phyloP scores from a whole-genome alignment of 2,888 invertebrate genomes.

The Drosophila demipolita region DNA sequence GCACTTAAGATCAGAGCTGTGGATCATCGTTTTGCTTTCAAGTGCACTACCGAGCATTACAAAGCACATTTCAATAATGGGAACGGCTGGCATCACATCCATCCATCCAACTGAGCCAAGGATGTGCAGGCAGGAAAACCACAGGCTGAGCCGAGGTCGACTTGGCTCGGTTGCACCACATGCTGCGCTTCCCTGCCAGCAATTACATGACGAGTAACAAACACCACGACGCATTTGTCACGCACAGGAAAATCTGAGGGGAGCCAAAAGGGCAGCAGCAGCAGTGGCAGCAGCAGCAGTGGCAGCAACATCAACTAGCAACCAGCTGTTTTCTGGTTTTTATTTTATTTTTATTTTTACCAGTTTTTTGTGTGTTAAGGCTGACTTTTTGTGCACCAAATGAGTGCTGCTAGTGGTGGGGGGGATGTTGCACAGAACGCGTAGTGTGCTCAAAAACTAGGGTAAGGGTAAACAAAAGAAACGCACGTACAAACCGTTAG shows the following conservation, averaged over 20 bases:
- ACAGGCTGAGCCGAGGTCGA: slow-evolving; percentile 15
- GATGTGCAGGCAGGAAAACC: slow-evolving; percentile 52
- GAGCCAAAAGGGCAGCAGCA: slow-evolving; percentile 3
- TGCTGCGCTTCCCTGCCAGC: slow-evolving; percentile 63
- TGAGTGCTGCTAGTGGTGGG: not conserved
- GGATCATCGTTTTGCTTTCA: slow-evolving; percentile 23
- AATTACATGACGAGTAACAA: slow-evolving; percentile 77
- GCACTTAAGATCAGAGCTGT: slow-evolving; percentile 30
- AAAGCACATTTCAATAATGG: slow-evolving; percentile 45
- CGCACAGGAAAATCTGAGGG: slow-evolving; percentile 51
- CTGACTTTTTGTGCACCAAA: slow-evolving; percentile 20
- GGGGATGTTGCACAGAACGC: slow-evolving; percentile 25
- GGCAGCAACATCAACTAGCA: slow-evolving; percentile 27
- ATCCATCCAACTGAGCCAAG: slow-evolving; percentile 49
- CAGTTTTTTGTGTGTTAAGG: slow-evolving; percentile 15
- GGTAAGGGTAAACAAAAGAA: slow-evolving; percentile 78
- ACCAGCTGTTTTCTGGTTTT: slow-evolving; percentile 75
- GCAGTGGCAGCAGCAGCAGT: not conserved
- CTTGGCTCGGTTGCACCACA: slow-evolving; percentile 53
- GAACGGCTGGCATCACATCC: slow-evolving; percentile 25
- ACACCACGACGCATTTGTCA: slow-evolving; percentile 77
- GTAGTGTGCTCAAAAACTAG: slow-evolving; percentile 44
- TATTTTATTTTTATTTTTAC: slow-evolving; percentile 59
- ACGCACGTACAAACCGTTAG: slow-evolving; percentile 46
- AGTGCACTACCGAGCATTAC: slow-evolving; percentile 40